These are phyloP conservation scores for Vulpes lagopus DNA, from an alignment of 2,113 vertebrate genomes.

Conservation along the genomic window DNA sequence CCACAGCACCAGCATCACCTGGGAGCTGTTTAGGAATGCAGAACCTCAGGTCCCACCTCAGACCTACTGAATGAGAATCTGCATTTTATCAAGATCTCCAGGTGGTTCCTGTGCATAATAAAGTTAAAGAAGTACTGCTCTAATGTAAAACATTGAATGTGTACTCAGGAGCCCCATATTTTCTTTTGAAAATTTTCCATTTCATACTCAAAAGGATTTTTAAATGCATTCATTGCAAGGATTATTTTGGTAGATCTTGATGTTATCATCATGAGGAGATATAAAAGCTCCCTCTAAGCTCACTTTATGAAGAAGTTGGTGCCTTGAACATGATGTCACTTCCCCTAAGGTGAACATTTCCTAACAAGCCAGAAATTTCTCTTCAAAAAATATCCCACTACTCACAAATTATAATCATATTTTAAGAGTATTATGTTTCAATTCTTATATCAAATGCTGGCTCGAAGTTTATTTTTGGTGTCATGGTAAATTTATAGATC, in stretches of 20 bases:
- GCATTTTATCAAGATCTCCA: neutral
- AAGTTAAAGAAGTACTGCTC: slow-evolving; percentile 9
- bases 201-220: slow-evolving; percentile 26
- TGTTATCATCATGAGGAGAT: slow-evolving; percentile 8
- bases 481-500: slow-evolving; percentile 42
- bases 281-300: slow-evolving; percentile 28
- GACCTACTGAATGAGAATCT: slow-evolving; percentile 18
- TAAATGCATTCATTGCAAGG: slow-evolving; percentile 46
- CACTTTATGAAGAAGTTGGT: slow-evolving; percentile 34
- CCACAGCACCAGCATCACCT: neutral
- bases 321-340: slow-evolving; percentile 18
- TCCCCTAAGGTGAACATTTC: neutral
- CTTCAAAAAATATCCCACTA: slow-evolving; percentile 54
- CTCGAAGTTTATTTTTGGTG: slow-evolving; percentile 65
- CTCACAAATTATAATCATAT: slow-evolving; percentile 49
- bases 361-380: slow-evolving; percentile 36
- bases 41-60: neutral
- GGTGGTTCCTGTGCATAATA: neutral
- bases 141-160: neutral
- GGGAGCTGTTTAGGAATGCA: neutral
- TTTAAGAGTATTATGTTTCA: slow-evolving; percentile 43
- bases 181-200: slow-evolving; percentile 53
- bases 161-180: neutral
- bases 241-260: slow-evolving; percentile 43
- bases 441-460: slow-evolving; percentile 49